Evolutionary conservation across 2,113 vertebrate genomes (phyloP).

Genomic region (Esox niger): DNA sequence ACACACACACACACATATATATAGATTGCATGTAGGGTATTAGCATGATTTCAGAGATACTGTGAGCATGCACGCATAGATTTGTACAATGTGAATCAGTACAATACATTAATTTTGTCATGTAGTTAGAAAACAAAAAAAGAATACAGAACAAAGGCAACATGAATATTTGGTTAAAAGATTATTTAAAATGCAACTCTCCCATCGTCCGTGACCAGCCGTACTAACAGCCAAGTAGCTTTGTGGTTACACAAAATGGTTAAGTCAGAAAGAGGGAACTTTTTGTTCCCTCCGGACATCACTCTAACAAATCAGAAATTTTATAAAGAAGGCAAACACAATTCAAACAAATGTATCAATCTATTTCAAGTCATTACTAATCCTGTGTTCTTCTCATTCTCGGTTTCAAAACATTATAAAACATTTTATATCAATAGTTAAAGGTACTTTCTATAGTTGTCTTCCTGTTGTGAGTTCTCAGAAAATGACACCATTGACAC

Average conservation of each 20-base stretch:
- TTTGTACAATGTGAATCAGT: constrained; percentile 5
- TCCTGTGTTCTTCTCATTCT: background rate
- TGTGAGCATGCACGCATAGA: constrained; percentile 6
- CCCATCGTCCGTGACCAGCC: background rate
- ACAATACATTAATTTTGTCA: constrained; percentile 8
- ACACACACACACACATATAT: constrained; percentile 9
- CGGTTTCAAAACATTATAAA: background rate
- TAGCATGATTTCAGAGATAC: background rate
- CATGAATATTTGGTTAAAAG: background rate
- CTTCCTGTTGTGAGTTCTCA: too few relatives aligned
- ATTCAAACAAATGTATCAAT: background rate
- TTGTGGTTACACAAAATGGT: background rate
- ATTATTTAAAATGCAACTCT: background rate
- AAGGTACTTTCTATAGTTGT: too few relatives aligned
- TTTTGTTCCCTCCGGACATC: background rate
- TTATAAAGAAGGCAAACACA: background rate
- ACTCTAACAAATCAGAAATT: constrained; percentile 8
- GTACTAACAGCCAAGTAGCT: background rate
- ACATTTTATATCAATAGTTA: too few relatives aligned
- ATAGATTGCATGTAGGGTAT: constrained; percentile 14
- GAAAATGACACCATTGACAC: too few relatives aligned
- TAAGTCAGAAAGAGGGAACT: background rate
- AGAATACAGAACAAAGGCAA: constrained; percentile 4
- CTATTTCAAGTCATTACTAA: background rate
- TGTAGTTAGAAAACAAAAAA: constrained; percentile 11